Conservation (phyloP, 2,888 invertebrate species). For the Agrochola lychnidis region DNA sequence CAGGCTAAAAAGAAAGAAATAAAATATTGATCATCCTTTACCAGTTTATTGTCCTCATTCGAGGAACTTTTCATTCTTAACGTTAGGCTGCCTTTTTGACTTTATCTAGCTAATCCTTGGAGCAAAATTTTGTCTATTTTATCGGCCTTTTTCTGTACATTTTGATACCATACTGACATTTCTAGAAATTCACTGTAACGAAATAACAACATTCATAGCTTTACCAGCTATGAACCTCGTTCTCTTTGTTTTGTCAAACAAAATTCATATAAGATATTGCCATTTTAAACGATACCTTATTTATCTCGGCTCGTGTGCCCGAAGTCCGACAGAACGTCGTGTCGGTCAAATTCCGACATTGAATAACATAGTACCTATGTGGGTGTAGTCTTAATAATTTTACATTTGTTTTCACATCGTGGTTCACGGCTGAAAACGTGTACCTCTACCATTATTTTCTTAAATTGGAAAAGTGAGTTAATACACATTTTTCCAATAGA, state of each 20-base stretch:
- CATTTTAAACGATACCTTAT: constrained; percentile 31
- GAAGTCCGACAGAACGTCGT: constrained; percentile 64
- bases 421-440: neutral
- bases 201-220: neutral
- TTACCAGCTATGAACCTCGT: neutral
- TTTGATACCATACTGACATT: neutral
- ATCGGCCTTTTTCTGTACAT: neutral
- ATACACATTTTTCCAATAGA: neutral
- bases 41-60: neutral
- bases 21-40: neutral
- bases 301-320: constrained; percentile 59
- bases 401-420: constrained; percentile 17
- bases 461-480: neutral
- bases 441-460: neutral
- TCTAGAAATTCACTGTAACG: neutral
- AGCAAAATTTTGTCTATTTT: neutral
- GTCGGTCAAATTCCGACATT: constrained; percentile 67
- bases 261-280: neutral
- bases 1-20: too few relatives aligned
- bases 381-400: constrained; percentile 4
- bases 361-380: constrained; percentile 28
- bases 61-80: neutral
- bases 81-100: neutral
- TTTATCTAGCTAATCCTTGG: neutral
- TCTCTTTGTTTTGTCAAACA: neutral